phyloP scores from a whole-genome alignment of 2,888 invertebrate genomes.

The Prenolepis imparis region DNA sequence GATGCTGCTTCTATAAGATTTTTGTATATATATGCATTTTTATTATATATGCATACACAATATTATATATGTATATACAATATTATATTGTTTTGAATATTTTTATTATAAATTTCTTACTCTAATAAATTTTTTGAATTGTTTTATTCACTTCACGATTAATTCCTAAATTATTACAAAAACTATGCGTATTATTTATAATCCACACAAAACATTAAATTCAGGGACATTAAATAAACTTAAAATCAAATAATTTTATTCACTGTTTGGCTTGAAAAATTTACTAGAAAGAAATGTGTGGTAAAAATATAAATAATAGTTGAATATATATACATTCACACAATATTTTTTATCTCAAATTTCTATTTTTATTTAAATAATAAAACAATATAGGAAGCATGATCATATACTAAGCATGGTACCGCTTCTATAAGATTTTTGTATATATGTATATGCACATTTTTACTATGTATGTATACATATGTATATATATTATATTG shows the following conservation, averaged over 20 bases:
- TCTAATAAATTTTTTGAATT: neutral
- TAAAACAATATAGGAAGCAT: constrained; percentile 55
- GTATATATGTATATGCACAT: neutral
- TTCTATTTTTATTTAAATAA: neutral
- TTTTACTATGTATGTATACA: neutral
- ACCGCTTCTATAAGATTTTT: constrained; percentile 43
- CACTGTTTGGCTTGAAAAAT: neutral
- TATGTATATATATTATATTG: neutral
- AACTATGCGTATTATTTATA: neutral
- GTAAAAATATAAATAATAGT: neutral
- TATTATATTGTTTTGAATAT: neutral
- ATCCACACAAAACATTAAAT: neutral
- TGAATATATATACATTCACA: neutral
- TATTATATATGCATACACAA: neutral
- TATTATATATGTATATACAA: neutral
- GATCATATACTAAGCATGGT: constrained; percentile 49
- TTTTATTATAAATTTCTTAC: neutral
- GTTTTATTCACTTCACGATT: neutral
- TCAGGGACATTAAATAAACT: neutral
- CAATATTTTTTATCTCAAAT: neutral
- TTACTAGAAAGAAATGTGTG: neutral
- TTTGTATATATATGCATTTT: constrained; percentile 32
- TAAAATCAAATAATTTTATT: neutral
- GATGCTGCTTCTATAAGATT: constrained; percentile 44
- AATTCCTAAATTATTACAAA: neutral